These are phyloP conservation scores for Porphyrio hochstetteri DNA, from an alignment of 2,113 vertebrate species.

Conservation along the genomic window DNA sequence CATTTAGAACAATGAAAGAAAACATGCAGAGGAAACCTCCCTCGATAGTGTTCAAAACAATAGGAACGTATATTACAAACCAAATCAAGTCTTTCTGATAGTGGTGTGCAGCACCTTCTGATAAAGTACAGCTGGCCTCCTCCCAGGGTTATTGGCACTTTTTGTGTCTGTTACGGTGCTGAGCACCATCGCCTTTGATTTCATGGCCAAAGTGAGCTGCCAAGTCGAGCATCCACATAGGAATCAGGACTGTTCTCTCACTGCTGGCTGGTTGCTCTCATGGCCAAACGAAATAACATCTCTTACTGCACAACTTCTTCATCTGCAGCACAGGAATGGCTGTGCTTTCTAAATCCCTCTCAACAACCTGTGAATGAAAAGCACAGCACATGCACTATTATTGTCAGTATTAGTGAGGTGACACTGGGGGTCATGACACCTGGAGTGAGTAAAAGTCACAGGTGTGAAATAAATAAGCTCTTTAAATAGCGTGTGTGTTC, in stretches of 20 bases:
- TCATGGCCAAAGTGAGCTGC: not conserved
- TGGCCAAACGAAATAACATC: not conserved
- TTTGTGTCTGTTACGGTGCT: not conserved
- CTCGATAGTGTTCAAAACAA: not conserved
- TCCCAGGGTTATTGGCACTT: not conserved
- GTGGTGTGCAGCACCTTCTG: not conserved
- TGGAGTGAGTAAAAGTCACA: not conserved
- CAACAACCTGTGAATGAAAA: not conserved
- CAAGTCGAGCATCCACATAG: accelerated
- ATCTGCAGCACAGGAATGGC: not conserved
- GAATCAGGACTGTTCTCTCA: not conserved
- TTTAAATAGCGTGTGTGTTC: not conserved
- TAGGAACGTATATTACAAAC: not conserved
- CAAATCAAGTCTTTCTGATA: not conserved
- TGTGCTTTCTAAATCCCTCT: not conserved
- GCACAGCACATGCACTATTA: not conserved
- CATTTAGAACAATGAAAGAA: not conserved
- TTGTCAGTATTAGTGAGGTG: not conserved
- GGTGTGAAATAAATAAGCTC: not conserved
- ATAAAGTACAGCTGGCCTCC: not conserved
- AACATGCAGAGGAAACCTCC: not conserved
- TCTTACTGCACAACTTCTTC: not conserved
- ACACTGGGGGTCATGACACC: not conserved
- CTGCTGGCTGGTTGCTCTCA: not conserved
- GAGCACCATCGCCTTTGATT: not conserved